Conservation (phyloP, 2,797 vertebrate genomes). For the Phaenicophaeus curvirostris region DNA sequence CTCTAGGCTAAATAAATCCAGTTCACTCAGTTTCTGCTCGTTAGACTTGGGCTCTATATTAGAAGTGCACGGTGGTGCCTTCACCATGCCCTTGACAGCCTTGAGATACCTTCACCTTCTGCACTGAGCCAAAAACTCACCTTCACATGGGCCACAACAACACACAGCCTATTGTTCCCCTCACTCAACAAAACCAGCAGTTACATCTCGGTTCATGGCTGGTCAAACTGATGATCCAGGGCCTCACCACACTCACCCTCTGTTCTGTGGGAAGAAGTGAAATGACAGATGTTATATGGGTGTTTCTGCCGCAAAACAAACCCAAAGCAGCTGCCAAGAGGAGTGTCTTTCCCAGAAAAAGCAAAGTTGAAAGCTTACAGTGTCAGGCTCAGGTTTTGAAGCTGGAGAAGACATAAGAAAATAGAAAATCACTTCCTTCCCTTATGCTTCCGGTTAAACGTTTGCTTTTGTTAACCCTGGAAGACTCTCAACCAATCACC, state of each 20-base stretch:
- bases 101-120: not conserved
- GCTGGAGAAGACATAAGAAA: not conserved
- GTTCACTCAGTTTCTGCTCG: too few species aligned
- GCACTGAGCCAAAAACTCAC: not conserved
- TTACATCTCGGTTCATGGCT: rapidly evolving
- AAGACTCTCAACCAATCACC: not conserved
- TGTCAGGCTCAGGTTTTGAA: not conserved
- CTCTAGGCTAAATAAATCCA: too few species aligned
- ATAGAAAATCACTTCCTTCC: not conserved
- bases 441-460: not conserved
- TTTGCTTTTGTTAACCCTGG: not conserved
- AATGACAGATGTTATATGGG: rapidly evolving
- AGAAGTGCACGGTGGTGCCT: not conserved
- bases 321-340: not conserved
- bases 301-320: not conserved
- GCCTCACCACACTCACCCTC: not conserved
- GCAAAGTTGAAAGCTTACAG: not conserved
- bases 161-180: too few species aligned
- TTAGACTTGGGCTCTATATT: too few species aligned
- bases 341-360: not conserved
- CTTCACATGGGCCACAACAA: not conserved
- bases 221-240: too few species aligned
- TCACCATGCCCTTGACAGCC: not conserved
- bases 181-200: not conserved
- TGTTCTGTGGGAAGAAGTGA: not conserved